These are phyloP conservation scores for Halictus ligatus DNA, from an alignment of 2,888 invertebrate species.

Conservation along the genomic window DNA sequence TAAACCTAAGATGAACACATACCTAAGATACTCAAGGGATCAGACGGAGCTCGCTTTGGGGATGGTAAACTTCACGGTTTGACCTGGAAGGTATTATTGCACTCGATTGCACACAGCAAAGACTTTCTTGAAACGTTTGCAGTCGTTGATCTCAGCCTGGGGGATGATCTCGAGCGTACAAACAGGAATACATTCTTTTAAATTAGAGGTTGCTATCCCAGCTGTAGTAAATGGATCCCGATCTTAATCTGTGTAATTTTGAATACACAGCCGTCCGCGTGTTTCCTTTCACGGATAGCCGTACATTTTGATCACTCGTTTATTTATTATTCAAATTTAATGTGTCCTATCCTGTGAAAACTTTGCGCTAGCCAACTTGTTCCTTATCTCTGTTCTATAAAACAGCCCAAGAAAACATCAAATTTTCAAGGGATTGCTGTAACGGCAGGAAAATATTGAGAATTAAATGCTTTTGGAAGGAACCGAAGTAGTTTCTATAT, in stretches of 20 bases:
- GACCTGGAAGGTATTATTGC: background rate
- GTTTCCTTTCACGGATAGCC: too few relatives aligned
- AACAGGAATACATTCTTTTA: background rate
- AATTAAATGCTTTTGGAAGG: background rate
- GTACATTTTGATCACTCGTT: too few relatives aligned
- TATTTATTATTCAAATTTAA: background rate
- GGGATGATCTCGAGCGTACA: background rate
- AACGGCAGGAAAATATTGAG: background rate
- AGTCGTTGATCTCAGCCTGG: background rate
- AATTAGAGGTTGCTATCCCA: background rate
- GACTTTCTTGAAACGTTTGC: background rate
- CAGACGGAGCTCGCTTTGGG: background rate
- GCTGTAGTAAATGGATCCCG: too few relatives aligned
- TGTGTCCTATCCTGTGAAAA: too few relatives aligned
- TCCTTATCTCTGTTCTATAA: background rate
- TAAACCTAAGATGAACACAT: background rate
- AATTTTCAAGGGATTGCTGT: too few relatives aligned
- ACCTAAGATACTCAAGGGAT: background rate
- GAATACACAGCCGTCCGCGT: background rate
- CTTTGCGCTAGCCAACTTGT: too few relatives aligned
- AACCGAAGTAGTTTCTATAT: background rate
- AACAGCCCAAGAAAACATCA: background rate
- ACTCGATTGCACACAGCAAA: background rate
- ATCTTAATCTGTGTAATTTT: background rate
- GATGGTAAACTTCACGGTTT: background rate